Evolutionary conservation across 2,888 invertebrate genomes (phyloP), one percentile per base, ranked within the genome.

Genomic region (Nudaria mundana): DNA sequence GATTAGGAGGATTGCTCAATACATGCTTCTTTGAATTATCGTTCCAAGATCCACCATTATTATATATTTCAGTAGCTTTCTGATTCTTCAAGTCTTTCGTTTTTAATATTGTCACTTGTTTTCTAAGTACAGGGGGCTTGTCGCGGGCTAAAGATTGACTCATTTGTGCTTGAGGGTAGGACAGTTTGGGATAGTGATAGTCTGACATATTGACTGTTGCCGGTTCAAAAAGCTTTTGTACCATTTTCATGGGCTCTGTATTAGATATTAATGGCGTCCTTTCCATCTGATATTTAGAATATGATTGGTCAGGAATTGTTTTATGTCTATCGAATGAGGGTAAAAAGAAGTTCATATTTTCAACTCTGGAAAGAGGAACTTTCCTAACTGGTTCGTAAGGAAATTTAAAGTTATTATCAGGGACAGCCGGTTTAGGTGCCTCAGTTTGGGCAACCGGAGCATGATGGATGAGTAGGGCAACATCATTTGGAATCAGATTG

Each of bases 1-100:
- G 77, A 52, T 71, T 81, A 1, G 78, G 79, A 18, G 64, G 60
- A 72, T 81, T 80, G 10, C 67, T 72, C 44, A 80, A 46, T 14
- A 81, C 54, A 40, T 83, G 77, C 12, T 59, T 45, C 30, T 71
- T 68, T 5, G 52, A 44, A 24, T 66, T 58, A 34, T 66, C 53
- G 20, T 43, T 51, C 76, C 76, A 71, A 16, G 63, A 14, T 10
- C 33, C 30, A 40, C 63, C 55, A 30, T 48, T 50, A 22, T 23
- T 33, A 28, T 56, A 45, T 16, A 41, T 29, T 14, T 65, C 61
- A 37, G 47, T 56, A 51, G 48, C 63, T n/a, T n/a, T 68, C 13
- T 46, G 37, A 5, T 45, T 37, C 40, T 69, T 70, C 22, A 71
- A 26, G 30, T 72, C 76, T 50, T 75, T 81, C 23, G 58, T 67